phyloP scores from a whole-genome alignment of 2,797 vertebrate species.

The Propithecus deckenii region DNA sequence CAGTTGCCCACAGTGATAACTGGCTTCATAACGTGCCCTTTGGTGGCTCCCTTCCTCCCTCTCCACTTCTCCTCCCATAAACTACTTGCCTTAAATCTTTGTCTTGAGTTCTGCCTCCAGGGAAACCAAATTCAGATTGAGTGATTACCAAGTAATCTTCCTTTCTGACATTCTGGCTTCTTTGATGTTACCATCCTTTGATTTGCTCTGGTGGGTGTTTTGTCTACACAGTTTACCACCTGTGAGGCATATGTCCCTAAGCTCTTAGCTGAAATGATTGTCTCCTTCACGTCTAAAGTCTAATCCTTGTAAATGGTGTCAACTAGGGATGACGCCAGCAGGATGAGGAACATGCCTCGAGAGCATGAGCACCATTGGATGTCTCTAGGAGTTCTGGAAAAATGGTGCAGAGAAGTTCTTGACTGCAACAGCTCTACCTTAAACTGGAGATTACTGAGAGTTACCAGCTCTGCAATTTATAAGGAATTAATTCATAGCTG shows the following conservation, averaged over 20 bases:
- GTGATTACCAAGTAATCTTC: background rate
- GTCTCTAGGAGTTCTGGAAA: background rate
- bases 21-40: background rate
- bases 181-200: background rate
- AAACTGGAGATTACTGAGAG: conserved; percentile 46
- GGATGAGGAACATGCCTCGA: background rate
- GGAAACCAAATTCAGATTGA: background rate
- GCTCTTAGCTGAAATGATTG: background rate
- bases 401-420: background rate
- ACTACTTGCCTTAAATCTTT: background rate
- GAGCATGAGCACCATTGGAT: background rate
- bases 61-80: background rate
- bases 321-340: background rate
- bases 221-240: background rate
- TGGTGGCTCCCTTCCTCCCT: background rate
- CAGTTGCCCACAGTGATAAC: background rate
- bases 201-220: conserved; percentile 2
- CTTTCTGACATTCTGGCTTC: background rate
- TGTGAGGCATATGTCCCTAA: background rate
- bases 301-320: conserved; percentile 28
- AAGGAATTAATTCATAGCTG: conserved; percentile 64
- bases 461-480: conserved; percentile 31
- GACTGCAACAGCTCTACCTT: background rate
- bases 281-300: background rate
- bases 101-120: background rate